These are phyloP conservation scores for Mizuhopecten yessoensis DNA, from an alignment of 1,140 invertebrate genomes.

Conservation along the genomic window DNA sequence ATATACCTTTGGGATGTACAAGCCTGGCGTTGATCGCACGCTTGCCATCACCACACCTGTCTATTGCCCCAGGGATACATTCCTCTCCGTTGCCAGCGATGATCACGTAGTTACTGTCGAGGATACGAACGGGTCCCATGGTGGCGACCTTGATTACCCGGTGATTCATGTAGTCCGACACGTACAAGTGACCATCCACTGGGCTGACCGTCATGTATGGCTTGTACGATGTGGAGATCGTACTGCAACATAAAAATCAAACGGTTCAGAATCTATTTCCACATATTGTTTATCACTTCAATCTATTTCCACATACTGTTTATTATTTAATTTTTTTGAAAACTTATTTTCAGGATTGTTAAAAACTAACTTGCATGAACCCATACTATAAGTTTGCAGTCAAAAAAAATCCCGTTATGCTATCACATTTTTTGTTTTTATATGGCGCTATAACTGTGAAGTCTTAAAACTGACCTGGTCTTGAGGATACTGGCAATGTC, in stretches of 20 bases:
- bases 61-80: constrained; percentile 96
- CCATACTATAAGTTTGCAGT: too few relatives aligned
- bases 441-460: too few relatives aligned
- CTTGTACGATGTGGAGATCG: constrained; percentile 95
- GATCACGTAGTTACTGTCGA: constrained; percentile 95
- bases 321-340: background rate
- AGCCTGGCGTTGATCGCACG: constrained; percentile 95
- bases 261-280: too few relatives aligned
- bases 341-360: background rate
- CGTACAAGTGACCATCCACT: constrained; percentile 95
- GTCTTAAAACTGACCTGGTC: constrained; percentile 89
- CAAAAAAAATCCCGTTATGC: too few relatives aligned
- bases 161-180: constrained; percentile 97
- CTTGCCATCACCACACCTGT: constrained; percentile 97
- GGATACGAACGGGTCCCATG: constrained; percentile 88
- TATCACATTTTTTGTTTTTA: too few relatives aligned
- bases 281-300: too few relatives aligned
- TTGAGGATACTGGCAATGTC: constrained; percentile 92
- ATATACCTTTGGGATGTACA: constrained; percentile 95
- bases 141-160: constrained; percentile 95
- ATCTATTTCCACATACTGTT: background rate
- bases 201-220: constrained; percentile 97
- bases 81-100: constrained; percentile 97
- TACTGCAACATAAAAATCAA: constrained; percentile 86
- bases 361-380: too few relatives aligned